Percentiles rank a stretch among this genome's conserved stretches.
phyloP scores from a whole-genome alignment of 2,113 vertebrate species.

The Forbesichthys agassizii region DNA sequence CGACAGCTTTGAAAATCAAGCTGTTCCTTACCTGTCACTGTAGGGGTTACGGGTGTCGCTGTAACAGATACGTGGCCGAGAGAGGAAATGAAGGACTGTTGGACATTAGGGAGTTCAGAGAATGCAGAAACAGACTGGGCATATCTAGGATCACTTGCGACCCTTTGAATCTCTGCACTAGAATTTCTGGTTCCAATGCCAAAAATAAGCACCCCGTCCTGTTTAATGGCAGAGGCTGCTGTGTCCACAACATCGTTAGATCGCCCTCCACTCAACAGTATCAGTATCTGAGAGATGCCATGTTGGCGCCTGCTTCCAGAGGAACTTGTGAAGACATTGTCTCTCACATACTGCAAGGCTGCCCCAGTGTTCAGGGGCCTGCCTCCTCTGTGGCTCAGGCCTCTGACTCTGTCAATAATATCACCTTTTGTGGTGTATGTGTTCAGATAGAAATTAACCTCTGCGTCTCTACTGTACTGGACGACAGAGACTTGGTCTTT shows the following conservation, averaged over 20 bases:
- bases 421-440: slow-evolving; percentile 43
- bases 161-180: slow-evolving; percentile 40
- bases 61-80: slow-evolving; percentile 22
- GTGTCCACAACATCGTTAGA: slow-evolving; percentile 60
- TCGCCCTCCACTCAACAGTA: slow-evolving; percentile 51
- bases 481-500: slow-evolving; percentile 53
- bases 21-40: slow-evolving; percentile 13
- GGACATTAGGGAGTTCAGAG: slow-evolving; percentile 40
- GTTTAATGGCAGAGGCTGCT: slow-evolving; percentile 56
- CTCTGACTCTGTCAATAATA: slow-evolving; percentile 35
- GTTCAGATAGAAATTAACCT: slow-evolving; percentile 57
- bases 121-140: slow-evolving; percentile 46
- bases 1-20: not conserved
- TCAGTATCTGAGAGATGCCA: slow-evolving; percentile 54
- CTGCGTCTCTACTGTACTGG: slow-evolving; percentile 54
- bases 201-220: slow-evolving; percentile 67
- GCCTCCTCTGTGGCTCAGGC: slow-evolving; percentile 60
- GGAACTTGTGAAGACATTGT: slow-evolving; percentile 52
- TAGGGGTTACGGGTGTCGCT: not conserved
- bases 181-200: slow-evolving; percentile 47
- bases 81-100: slow-evolving; percentile 37
- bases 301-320: slow-evolving; percentile 47
- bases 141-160: slow-evolving; percentile 39
- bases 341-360: slow-evolving; percentile 55
- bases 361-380: slow-evolving; percentile 57